These are phyloP conservation scores for Drosophila cyrtoloma DNA, from an alignment of 2,888 invertebrate species.

Conservation along the genomic window DNA sequence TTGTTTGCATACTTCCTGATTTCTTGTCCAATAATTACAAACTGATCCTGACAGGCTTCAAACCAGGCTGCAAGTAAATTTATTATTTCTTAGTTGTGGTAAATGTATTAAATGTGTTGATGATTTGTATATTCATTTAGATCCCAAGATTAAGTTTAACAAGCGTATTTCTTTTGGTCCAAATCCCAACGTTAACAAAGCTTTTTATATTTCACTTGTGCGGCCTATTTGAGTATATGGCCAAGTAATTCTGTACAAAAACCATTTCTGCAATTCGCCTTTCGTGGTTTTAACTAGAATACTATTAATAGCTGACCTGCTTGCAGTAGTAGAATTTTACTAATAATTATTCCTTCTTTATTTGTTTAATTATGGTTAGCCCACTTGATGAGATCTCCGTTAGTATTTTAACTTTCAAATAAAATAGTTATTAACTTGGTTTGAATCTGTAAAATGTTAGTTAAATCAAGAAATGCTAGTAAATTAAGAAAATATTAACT, in stretches of 20 bases:
- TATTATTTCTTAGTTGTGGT: not conserved
- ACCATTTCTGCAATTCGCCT: not conserved
- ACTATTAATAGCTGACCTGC: not conserved
- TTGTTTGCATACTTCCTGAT: not conserved
- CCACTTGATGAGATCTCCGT: not conserved
- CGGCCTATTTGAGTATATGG: not conserved
- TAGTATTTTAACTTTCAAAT: not conserved
- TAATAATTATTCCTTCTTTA: not conserved
- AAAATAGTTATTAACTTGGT: not conserved
- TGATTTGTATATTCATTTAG: not conserved
- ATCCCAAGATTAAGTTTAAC: not conserved
- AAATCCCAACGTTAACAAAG: not conserved
- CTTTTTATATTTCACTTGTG: accelerated
- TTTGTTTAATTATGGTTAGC: not conserved
- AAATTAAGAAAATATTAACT: no score
- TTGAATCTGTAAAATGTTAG: not conserved
- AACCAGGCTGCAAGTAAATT: not conserved
- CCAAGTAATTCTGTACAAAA: no score
- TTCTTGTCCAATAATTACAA: not conserved
- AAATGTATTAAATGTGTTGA: not conserved
- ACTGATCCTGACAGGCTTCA: not conserved
- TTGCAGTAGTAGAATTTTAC: not conserved
- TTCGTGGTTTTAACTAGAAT: not conserved
- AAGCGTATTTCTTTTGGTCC: not conserved
- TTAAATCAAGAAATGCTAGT: not conserved